A percentile compares a stretch with the other conserved stretches of the same genome.
Conservation (phyloP, 2,888 invertebrate species). For the Trichogramma dendrolimi region DNA sequence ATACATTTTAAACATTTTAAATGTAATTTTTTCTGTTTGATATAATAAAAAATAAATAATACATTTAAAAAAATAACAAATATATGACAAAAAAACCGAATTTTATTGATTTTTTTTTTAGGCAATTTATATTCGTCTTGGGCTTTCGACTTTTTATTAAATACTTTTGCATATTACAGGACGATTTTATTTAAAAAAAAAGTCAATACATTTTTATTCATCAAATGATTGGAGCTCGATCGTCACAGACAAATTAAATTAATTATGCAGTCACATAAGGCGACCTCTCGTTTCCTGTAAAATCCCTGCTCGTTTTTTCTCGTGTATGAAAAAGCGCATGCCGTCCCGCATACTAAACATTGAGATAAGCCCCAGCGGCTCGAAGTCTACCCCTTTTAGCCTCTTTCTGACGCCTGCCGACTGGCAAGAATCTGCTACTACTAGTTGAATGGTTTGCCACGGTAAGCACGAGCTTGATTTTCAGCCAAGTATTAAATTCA, state of each 20-base stretch:
- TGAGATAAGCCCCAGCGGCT: conserved; percentile 22
- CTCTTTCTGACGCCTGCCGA: conserved; percentile 16
- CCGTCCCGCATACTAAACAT: conserved; percentile 29
- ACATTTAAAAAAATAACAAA: neutral
- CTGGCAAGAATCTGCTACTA: conserved; percentile 11
- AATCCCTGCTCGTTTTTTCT: conserved; percentile 1
- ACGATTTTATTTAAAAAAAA: neutral
- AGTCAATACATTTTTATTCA: neutral
- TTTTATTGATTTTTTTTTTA: neutral
- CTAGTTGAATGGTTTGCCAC: conserved; percentile 2
- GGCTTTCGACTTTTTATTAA: neutral
- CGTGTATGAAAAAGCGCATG: neutral
- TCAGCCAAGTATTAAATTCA: conserved; percentile 30
- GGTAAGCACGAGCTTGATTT: conserved; percentile 20
- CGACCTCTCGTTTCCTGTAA: conserved; percentile 16
- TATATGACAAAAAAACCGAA: neutral
- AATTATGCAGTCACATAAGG: conserved; percentile 23
- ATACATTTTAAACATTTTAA: too few species aligned
- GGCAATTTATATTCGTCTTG: neutral
- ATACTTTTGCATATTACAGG: neutral
- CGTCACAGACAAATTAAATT: conserved; percentile 10
- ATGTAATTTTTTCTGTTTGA: too few species aligned
- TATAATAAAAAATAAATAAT: neutral
- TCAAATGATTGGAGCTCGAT: too few species aligned
- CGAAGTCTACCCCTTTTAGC: conserved; percentile 20